Evolutionary conservation across 1,140 invertebrate genomes (phyloP).

Genomic region (Drosophila pandora): DNA sequence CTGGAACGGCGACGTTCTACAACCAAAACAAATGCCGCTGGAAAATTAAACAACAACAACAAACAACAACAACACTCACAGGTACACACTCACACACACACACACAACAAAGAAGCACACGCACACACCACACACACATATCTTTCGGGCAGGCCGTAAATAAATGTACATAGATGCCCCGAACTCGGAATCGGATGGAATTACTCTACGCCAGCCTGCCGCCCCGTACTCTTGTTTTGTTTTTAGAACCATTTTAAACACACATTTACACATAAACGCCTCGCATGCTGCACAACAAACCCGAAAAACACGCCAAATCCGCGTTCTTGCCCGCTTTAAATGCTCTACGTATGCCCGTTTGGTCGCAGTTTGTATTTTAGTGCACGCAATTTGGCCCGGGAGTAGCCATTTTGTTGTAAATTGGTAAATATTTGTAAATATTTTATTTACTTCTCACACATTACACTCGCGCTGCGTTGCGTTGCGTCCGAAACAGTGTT

Average conservation of each 20-base stretch:
- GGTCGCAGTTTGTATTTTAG: constrained; percentile 18
- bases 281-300: constrained; percentile 34
- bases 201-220: constrained; percentile 12
- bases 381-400: constrained; percentile 13
- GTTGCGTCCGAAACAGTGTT: constrained; percentile 27
- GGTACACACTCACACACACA: not conserved
- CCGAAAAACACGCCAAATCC: constrained; percentile 33
- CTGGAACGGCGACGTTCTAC: constrained; percentile 23
- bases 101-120: constrained; percentile 27
- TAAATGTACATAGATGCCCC: constrained; percentile 32
- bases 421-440: constrained; percentile 51
- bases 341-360: not conserved
- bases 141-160: constrained; percentile 51
- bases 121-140: constrained; percentile 21
- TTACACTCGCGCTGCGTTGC: constrained; percentile 26
- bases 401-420: constrained; percentile 51
- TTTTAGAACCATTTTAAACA: constrained; percentile 53
- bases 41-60: constrained; percentile 39
- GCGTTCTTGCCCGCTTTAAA: not conserved
- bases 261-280: constrained; percentile 25
- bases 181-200: constrained; percentile 27
- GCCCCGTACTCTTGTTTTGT: constrained; percentile 45
- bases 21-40: constrained; percentile 52
- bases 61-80: constrained; percentile 1
- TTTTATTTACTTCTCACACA: constrained; percentile 51